A percentile compares a stretch with the other conserved stretches of the same genome.
Evolutionary conservation across 92 coral and sea anemone genomes (phyloP).

Genomic region (Zoanthus solanderi): DNA sequence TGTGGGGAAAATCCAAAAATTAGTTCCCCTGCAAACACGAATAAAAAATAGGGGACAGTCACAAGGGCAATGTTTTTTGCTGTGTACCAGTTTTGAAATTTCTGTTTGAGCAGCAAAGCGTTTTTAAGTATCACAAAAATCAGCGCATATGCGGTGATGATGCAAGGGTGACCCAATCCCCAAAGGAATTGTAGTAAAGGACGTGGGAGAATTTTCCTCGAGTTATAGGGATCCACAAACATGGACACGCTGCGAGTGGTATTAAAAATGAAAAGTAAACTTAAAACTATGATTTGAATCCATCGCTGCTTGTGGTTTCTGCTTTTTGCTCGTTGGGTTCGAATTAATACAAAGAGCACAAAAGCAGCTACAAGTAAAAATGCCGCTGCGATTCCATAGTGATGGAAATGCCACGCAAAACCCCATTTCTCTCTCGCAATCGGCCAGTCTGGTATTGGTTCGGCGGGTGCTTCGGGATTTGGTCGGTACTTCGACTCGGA

Average conservation of each 20-base stretch:
- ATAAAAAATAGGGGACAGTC: constrained; percentile 75
- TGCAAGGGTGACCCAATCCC: constrained; percentile 85
- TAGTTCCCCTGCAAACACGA: constrained; percentile 76
- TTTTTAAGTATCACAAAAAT: constrained; percentile 80
- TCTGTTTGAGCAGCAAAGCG: constrained; percentile 74
- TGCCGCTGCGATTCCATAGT: constrained; percentile 70
- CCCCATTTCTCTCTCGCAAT: constrained; percentile 72
- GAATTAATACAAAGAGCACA: constrained; percentile 51
- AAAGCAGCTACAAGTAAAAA: constrained; percentile 54
- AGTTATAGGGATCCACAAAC: constrained; percentile 72
- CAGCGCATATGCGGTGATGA: constrained; percentile 75
- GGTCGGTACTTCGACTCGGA: constrained; percentile 14
- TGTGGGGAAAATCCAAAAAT: constrained; percentile 64
- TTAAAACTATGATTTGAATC: constrained; percentile 68
- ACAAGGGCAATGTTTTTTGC: constrained; percentile 71
- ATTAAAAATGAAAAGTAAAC: constrained; percentile 62
- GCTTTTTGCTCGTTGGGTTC: constrained; percentile 11
- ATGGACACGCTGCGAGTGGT: constrained; percentile 64
- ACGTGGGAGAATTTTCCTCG: constrained; percentile 57
- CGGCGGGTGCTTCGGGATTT: constrained; percentile 49
- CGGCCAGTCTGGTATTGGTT: constrained; percentile 82
- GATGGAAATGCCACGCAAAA: constrained; percentile 78
- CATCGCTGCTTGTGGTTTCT: constrained; percentile 49
- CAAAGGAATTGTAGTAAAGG: constrained; percentile 66
- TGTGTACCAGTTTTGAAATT: constrained; percentile 82